These are phyloP conservation scores for Mimas tiliae DNA, from an alignment of 2,888 invertebrate species.

Conservation along the genomic window DNA sequence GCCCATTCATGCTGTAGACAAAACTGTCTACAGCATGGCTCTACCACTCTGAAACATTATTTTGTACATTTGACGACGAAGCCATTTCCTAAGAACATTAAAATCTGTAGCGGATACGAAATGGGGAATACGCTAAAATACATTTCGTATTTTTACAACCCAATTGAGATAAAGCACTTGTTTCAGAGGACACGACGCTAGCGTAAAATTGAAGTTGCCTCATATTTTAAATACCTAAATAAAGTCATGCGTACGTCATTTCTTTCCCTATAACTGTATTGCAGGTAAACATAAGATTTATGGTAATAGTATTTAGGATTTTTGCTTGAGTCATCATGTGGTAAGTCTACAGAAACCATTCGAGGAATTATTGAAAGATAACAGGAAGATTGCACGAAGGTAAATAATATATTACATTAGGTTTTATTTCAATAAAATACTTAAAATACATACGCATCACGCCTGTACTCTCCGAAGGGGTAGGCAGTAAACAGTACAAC, in stretches of 20 bases:
- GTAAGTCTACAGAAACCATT: neutral
- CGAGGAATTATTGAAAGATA: neutral
- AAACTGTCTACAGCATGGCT: too few species aligned
- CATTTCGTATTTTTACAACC: constrained; percentile 4
- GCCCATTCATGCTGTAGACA: too few species aligned
- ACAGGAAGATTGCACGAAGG: neutral
- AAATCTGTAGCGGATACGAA: neutral
- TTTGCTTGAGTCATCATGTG: constrained; percentile 8
- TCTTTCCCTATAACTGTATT: neutral
- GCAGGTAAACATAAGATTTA: neutral
- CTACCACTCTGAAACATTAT: too few species aligned
- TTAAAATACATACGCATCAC: too few species aligned
- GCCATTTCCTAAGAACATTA: neutral
- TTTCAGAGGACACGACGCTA: neutral
- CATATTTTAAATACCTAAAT: neutral
- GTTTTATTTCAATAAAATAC: too few species aligned
- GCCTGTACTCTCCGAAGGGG: too few species aligned
- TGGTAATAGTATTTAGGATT: neutral
- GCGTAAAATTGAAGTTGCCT: neutral
- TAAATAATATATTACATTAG: too few species aligned
- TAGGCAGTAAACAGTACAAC: too few species aligned
- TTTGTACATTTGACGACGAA: too few species aligned
- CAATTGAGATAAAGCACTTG: neutral
- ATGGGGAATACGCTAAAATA: constrained; percentile 3
- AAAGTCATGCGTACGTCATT: neutral